Conservation (phyloP, 2,888 invertebrate genomes). For the Drosophila buzzatii region DNA sequence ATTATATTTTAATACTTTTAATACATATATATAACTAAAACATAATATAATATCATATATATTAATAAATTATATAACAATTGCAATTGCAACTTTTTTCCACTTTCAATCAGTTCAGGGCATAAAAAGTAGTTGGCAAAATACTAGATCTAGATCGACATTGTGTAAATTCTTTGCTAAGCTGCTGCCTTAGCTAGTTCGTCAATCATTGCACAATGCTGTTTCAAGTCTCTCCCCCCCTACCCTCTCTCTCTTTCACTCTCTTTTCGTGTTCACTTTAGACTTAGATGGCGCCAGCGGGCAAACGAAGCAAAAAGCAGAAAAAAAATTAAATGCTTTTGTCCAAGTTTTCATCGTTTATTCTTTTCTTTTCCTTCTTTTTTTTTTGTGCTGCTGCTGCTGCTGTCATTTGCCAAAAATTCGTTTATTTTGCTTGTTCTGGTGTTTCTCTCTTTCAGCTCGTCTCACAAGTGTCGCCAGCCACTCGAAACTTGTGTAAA, state of each 20-base stretch:
- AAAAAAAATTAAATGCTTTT: constrained; percentile 64
- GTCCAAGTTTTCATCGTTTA: constrained; percentile 37
- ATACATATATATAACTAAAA: no score
- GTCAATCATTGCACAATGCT: constrained; percentile 30
- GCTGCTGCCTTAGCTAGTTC: constrained; percentile 6
- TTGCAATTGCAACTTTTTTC: background rate
- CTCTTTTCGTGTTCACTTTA: background rate
- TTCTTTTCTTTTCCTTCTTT: constrained; percentile 7
- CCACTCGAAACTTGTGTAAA: constrained; percentile 62
- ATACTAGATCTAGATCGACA: background rate
- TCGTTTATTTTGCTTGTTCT: constrained; percentile 13
- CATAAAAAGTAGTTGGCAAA: background rate
- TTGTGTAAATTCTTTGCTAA: background rate
- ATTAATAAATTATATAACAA: background rate
- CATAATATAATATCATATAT: no score
- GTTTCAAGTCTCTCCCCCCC: background rate
- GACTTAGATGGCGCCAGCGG: constrained; percentile 40
- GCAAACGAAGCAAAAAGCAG: constrained; percentile 44
- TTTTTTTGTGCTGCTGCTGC: background rate
- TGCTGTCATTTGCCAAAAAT: constrained; percentile 42
- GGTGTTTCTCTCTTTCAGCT: constrained; percentile 3
- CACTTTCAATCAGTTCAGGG: background rate
- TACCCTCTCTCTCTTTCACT: background rate
- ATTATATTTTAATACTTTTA: no score
- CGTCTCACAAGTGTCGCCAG: constrained; percentile 50